Base-by-base conservation (phyloP, 2,888 invertebrate species). In the Rotaria macrura region DNA sequence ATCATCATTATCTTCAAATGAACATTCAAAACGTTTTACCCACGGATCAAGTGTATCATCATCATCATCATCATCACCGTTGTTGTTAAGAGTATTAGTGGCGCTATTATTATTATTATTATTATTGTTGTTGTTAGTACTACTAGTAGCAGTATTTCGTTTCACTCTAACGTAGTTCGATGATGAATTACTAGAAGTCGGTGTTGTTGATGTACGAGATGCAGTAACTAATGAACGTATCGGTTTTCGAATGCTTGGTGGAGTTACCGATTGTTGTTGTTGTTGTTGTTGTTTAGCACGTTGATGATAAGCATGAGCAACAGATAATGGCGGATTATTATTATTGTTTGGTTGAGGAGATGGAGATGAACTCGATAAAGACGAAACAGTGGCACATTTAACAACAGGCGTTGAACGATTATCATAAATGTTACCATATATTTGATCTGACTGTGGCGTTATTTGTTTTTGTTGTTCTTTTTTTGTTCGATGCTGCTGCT, bases 11-110 rank as follows among this genome's bases (percentile, higher is more conserved):
- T 79, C 79, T 43, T 43, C 79, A 43, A 79, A n/a, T 79, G 43
- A 79, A n/a, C 79, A 79, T 79, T 79, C 79, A 43, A 79, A 79
- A 79, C 79, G 79, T 79, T 79, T 79, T 84, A 85, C 57, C 85
- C 85, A 85, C n/a, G 85, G 85, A 43, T 79, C 79, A 40, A 43
- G 9, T 43, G 25, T 25, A 14, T 43, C 43, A 43, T 65, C 65
- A 34, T 34, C 65, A 1, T 65, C 65, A 34, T 65, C 17, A 20
- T 65, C 14, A 34, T 65, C 17, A 34, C 14, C 14, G 14, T 3
- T 47, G 14, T 47, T 47, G 12, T 47, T 47, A 47, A n/a, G n/a
- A n/a, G n/a, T n/a, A n/a, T n/a, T n/a, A n/a, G n/a, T n/a, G n/a
- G n/a, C n/a, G n/a, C 12, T 47, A 47, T 47, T 47, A 47, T 47